A percentile compares a stretch with the other conserved stretches of the same genome.
These are phyloP conservation scores for Heterochromis multidens DNA, from an alignment of 2,113 vertebrate genomes.

Conservation along the genomic window DNA sequence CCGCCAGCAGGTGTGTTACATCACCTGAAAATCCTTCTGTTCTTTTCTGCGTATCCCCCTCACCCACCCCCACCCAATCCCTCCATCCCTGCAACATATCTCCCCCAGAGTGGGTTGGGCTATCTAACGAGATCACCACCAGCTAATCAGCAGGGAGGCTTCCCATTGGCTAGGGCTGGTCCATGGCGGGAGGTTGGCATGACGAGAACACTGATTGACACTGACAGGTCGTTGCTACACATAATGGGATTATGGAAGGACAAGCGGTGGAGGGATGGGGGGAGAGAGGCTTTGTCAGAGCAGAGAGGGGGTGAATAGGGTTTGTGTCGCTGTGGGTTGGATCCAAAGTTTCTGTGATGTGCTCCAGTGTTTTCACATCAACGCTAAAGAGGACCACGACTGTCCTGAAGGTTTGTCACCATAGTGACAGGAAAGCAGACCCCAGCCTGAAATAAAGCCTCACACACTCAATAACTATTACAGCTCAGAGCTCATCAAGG, in stretches of 20 bases:
- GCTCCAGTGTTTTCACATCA: neutral
- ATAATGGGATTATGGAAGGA: slow-evolving; percentile 57
- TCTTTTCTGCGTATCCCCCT: neutral
- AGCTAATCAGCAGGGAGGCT: slow-evolving; percentile 47
- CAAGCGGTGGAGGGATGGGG: neutral
- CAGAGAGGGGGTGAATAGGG: neutral
- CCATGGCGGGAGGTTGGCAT: slow-evolving; percentile 40
- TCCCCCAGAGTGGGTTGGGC: neutral
- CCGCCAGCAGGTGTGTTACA: slow-evolving; percentile 19
- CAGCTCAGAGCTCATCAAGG: neutral
- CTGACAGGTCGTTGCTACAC: slow-evolving; percentile 49
- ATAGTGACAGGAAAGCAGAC: neutral
- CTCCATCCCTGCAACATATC: neutral
- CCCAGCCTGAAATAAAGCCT: neutral
- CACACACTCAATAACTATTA: neutral
- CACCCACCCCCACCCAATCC: neutral
- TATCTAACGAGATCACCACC: slow-evolving; percentile 42
- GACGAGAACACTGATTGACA: slow-evolving; percentile 53
- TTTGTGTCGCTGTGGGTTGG: neutral
- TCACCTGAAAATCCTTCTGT: slow-evolving; percentile 38
- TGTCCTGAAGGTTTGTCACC: neutral
- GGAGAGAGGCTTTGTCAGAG: neutral
- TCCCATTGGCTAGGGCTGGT: slow-evolving; percentile 35
- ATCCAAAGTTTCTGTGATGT: neutral
- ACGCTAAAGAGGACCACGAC: neutral